Percentiles rank a stretch among this genome's conserved stretches.
These are phyloP conservation scores for Odobenus rosmarus DNA, from an alignment of 2,113 vertebrate species.

Conservation along the genomic window DNA sequence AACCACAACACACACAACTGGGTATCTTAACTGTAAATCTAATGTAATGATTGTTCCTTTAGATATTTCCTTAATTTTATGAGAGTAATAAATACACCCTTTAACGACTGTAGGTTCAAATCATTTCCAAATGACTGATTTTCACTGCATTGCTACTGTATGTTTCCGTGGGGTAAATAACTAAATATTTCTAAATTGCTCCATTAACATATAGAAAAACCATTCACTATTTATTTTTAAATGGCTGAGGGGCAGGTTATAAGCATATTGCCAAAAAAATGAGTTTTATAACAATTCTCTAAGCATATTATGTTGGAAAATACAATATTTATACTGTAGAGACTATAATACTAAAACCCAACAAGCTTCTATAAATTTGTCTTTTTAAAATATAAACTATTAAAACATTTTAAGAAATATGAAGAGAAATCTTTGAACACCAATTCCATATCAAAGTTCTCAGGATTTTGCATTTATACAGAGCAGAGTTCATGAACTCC, in stretches of 20 bases:
- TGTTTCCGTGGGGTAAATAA: constrained; percentile 70
- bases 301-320: constrained; percentile 47
- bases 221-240: constrained; percentile 66
- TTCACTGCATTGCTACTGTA: constrained; percentile 32
- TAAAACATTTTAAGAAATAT: constrained; percentile 80
- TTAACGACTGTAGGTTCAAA: constrained; percentile 67
- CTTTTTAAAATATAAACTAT: constrained; percentile 53
- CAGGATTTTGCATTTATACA: constrained; percentile 88
- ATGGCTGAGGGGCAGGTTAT: not conserved
- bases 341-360: constrained; percentile 29
- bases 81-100: constrained; percentile 71
- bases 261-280: constrained; percentile 41
- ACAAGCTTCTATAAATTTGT: constrained; percentile 1
- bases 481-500: constrained; percentile 90
- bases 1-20: constrained; percentile 42
- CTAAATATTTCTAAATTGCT: constrained; percentile 69
- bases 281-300: constrained; percentile 45
- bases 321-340: constrained; percentile 29
- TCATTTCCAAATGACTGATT: constrained; percentile 79
- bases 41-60: constrained; percentile 60
- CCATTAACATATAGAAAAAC: constrained; percentile 61
- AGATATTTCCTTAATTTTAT: constrained; percentile 73
- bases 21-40: constrained; percentile 59
- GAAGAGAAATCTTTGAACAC: constrained; percentile 73
- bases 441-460: constrained; percentile 88